These are phyloP conservation scores for Idaea aversata DNA, from an alignment of 2,888 invertebrate genomes.

Conservation along the genomic window DNA sequence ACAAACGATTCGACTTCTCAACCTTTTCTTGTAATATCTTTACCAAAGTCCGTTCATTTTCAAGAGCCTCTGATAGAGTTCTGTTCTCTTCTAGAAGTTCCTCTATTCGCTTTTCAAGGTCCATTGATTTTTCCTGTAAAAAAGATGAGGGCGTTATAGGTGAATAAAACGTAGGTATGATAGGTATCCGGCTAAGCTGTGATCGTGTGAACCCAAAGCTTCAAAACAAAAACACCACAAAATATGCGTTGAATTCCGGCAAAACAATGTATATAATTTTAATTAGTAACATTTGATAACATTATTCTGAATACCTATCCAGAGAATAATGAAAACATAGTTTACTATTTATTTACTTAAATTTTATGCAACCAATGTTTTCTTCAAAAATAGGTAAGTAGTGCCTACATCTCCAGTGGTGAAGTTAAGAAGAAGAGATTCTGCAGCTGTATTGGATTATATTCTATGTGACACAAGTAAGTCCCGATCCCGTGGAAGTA, in stretches of 20 bases:
- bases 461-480: no score
- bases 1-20: conserved; percentile 69
- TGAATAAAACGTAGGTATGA: not conserved
- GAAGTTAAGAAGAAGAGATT: no score
- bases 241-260: not conserved
- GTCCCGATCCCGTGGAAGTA: no score
- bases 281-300: not conserved
- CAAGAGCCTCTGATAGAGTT: conserved; percentile 70
- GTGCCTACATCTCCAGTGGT: no score
- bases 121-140: conserved; percentile 66
- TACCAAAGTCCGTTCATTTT: conserved; percentile 78
- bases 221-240: not conserved
- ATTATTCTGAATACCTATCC: not conserved
- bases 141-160: conserved; percentile 5
- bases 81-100: conserved; percentile 72
- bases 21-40: conserved; percentile 71
- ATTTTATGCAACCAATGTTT: no score
- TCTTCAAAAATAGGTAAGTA: no score
- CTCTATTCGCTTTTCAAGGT: conserved; percentile 67
- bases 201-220: not conserved
- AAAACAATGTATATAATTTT: not conserved
- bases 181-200: conserved; percentile 3
- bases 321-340: not conserved
- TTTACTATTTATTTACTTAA: no score
- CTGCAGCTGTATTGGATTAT: no score